Evolutionary conservation across 2,888 invertebrate genomes (phyloP).

Genomic region (Euzetes globulus): DNA sequence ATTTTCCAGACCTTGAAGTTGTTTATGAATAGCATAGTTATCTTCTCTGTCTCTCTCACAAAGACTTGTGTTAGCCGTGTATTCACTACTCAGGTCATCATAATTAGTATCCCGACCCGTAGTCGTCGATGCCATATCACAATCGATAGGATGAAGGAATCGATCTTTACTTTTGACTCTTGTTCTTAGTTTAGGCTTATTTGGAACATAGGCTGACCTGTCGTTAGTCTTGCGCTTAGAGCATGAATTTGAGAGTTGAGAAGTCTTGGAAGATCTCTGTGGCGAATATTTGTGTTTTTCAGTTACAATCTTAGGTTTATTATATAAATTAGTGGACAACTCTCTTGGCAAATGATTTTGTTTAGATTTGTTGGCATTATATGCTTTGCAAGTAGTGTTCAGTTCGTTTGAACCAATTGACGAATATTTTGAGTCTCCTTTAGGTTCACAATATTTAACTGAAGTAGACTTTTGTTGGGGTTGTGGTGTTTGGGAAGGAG

Average conservation of each 20-base stretch:
- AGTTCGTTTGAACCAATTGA: neutral
- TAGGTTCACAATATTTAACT: constrained; percentile 2
- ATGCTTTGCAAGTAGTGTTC: neutral
- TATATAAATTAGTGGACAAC: neutral
- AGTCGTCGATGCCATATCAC: constrained; percentile 26
- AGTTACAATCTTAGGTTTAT: neutral
- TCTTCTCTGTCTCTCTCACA: constrained; percentile 53
- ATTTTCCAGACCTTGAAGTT: constrained; percentile 70
- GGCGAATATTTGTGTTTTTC: constrained; percentile 4
- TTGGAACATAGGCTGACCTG: neutral
- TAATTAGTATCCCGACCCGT: constrained; percentile 34
- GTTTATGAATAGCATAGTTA: constrained; percentile 67
- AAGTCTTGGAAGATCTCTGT: neutral
- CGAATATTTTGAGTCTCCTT: neutral
- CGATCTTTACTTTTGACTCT: constrained; percentile 8
- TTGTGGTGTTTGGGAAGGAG: constrained; percentile 8
- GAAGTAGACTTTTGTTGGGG: neutral
- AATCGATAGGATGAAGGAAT: constrained; percentile 3
- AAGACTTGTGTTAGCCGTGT: constrained; percentile 59
- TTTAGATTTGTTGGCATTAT: neutral
- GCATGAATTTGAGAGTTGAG: neutral
- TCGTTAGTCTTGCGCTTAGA: neutral
- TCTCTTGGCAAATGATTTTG: neutral
- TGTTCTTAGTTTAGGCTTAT: neutral
- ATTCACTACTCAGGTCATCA: constrained; percentile 53